phyloP scores from a whole-genome alignment of 64 coral and sea anemone genomes.

The Pachyseris speciosa region DNA sequence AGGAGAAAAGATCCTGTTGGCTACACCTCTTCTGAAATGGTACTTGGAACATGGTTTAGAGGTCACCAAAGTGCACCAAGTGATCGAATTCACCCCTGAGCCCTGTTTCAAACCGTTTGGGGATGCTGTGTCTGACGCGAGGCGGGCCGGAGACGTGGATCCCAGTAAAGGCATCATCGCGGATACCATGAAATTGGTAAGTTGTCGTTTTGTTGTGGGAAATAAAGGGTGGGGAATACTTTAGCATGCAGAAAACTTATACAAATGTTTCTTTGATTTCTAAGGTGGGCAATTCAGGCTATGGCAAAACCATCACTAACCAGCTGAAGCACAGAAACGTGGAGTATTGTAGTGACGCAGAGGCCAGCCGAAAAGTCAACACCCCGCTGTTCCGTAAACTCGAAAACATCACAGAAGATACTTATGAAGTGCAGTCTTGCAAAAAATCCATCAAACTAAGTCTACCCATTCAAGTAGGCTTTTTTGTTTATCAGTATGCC shows the following conservation, averaged over 20 bases:
- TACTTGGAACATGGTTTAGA: conserved; percentile 57
- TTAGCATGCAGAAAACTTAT: too few species aligned
- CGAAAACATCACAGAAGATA: not conserved
- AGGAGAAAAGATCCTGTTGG: conserved; percentile 49
- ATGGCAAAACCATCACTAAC: conserved; percentile 39
- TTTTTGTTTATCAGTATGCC: conserved; percentile 17
- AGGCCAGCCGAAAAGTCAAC: not conserved
- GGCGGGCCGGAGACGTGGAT: conserved; percentile 47
- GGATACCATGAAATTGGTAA: conserved; percentile 41
- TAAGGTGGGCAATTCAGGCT: not conserved
- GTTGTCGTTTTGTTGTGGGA: too few species aligned
- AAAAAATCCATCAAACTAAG: conserved; percentile 15
- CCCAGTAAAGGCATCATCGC: conserved; percentile 23
- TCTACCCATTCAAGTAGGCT: not conserved
- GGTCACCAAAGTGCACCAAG: conserved; percentile 36
- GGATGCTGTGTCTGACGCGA: conserved; percentile 44
- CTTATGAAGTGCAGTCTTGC: not conserved
- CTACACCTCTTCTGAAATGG: conserved; percentile 38
- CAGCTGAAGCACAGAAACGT: not conserved
- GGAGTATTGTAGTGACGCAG: not conserved
- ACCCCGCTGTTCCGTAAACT: not conserved
- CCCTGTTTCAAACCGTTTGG: conserved; percentile 50
- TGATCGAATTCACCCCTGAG: conserved; percentile 34
- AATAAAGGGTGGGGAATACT: too few species aligned
- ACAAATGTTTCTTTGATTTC: too few species aligned